Conservation (phyloP, 2,888 invertebrate species). For the Barypeithes pellucidus region DNA sequence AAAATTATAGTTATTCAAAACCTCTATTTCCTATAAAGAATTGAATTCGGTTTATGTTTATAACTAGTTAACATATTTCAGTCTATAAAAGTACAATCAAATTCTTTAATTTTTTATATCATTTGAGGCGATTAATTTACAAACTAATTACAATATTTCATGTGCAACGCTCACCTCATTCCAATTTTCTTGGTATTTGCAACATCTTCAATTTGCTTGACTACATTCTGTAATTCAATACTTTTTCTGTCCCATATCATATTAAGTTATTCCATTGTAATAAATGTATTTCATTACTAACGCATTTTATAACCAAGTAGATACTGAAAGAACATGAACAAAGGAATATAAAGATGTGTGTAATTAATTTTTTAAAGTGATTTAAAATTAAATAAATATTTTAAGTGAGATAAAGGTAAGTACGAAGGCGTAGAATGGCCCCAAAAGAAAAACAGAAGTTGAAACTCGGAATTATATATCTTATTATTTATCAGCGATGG, state of each 20-base stretch:
- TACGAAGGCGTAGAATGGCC: too few species aligned
- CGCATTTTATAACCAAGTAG: not conserved
- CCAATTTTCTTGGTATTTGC: constrained; percentile 14
- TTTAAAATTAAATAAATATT: too few species aligned
- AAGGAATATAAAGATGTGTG: too few species aligned
- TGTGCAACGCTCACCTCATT: constrained; percentile 24
- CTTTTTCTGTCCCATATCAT: not conserved
- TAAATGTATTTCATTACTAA: not conserved
- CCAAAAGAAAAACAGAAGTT: too few species aligned
- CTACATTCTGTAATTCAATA: constrained; percentile 14
- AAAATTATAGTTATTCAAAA: too few species aligned
- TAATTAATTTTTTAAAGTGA: too few species aligned
- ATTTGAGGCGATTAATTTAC: constrained; percentile 5
- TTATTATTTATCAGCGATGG: too few species aligned
- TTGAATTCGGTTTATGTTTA: not conserved
- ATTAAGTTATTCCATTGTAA: constrained; percentile 10
- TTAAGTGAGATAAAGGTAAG: too few species aligned
- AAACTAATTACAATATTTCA: constrained; percentile 11
- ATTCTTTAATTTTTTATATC: constrained; percentile 11
- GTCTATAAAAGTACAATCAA: too few species aligned
- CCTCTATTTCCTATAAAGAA: too few species aligned
- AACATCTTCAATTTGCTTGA: constrained; percentile 23
- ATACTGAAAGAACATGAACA: too few species aligned
- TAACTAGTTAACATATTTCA: not conserved
- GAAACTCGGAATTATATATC: too few species aligned